Conservation (phyloP, 2,113 vertebrate genomes). For the Heloderma charlesbogerti region DNA sequence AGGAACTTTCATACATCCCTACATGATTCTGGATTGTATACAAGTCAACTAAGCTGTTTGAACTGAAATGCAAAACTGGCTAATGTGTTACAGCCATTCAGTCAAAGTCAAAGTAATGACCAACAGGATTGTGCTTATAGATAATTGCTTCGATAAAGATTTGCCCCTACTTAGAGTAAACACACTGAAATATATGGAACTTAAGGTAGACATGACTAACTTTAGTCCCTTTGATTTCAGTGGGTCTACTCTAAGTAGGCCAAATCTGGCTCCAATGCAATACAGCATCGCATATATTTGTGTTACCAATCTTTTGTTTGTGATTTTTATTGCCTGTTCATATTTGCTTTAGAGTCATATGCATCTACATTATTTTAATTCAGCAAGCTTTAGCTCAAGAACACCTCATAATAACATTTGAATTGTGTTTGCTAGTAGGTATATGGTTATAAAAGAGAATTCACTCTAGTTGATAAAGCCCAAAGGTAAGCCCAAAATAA, state of each 20-base stretch:
- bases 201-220: no score
- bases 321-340: conserved; percentile 21
- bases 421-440: conserved; percentile 70
- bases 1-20: no score
- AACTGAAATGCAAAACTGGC: background rate
- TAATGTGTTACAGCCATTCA: background rate
- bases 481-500: conserved; percentile 72
- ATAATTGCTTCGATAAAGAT: background rate
- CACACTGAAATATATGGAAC: no score
- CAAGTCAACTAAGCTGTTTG: background rate
- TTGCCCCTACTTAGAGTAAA: no score
- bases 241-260: no score
- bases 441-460: conserved; percentile 71
- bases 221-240: no score
- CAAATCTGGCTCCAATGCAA: background rate
- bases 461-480: conserved; percentile 68
- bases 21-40: background rate
- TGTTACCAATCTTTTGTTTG: background rate
- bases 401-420: conserved; percentile 51
- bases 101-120: background rate
- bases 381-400: conserved; percentile 49
- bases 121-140: background rate
- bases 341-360: conserved; percentile 50
- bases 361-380: conserved; percentile 52
- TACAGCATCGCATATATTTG: background rate